Evolutionary conservation across 1,140 invertebrate species (phyloP).

Genomic region (Hyphantria cunea): DNA sequence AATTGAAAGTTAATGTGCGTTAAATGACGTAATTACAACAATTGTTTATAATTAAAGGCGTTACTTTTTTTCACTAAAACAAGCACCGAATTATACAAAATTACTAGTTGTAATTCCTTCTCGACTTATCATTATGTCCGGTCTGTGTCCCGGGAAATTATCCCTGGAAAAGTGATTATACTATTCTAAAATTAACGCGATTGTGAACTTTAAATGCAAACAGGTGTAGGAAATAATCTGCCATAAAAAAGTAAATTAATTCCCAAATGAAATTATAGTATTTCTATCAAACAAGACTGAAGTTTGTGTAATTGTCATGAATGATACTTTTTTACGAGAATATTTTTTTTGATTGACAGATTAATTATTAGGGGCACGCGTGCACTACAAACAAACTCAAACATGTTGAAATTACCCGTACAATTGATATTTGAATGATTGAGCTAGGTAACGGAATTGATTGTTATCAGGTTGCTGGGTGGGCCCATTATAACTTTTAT

Average conservation of each 20-base stretch:
- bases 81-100: conserved; percentile 54
- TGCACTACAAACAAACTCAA: conserved; percentile 32
- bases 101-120: conserved; percentile 48
- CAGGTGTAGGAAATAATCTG: conserved; percentile 4
- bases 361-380: conserved; percentile 44
- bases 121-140: conserved; percentile 29
- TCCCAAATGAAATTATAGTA: conserved; percentile 24
- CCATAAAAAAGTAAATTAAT: conserved; percentile 31
- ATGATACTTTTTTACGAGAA: background rate
- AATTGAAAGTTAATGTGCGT: conserved; percentile 51
- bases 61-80: conserved; percentile 41
- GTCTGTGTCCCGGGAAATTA: conserved; percentile 20
- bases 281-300: background rate
- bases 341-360: conserved; percentile 23
- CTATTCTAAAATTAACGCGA: background rate
- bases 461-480: conserved; percentile 35
- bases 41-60: conserved; percentile 54
- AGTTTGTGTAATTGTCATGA: background rate
- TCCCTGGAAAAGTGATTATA: conserved; percentile 29
- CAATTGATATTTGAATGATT: conserved; percentile 33
- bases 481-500: conserved; percentile 23
- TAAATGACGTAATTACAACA: conserved; percentile 48
- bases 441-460: conserved; percentile 30
- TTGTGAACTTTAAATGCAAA: conserved; percentile 1
- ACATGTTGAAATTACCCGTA: conserved; percentile 32